These are phyloP conservation scores for Lycodopsis pacificus DNA, from an alignment of 2,797 vertebrate species.

Conservation along the genomic window DNA sequence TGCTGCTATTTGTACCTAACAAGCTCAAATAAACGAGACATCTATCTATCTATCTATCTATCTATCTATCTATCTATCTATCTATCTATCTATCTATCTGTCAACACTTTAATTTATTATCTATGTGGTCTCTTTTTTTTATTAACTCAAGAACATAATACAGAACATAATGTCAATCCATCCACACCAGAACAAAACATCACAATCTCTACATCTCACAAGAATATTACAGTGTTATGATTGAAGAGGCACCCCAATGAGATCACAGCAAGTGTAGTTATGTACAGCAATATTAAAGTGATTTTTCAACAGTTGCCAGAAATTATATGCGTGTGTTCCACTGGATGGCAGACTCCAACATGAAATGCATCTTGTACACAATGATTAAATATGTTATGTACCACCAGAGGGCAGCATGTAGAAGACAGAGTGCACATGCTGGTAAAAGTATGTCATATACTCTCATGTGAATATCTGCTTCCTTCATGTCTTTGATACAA, in stretches of 20 bases:
- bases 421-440: constrained; percentile 22
- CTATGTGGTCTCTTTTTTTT: no score
- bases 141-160: background rate
- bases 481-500: constrained; percentile 33
- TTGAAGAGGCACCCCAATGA: background rate
- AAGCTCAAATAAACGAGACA: background rate
- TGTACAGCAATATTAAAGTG: background rate
- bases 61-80: no score
- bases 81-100: no score
- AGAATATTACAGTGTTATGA: no score
- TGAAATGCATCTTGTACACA: background rate
- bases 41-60: no score
- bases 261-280: background rate
- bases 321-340: background rate
- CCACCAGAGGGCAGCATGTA: constrained; percentile 30
- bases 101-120: no score
- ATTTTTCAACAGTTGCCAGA: constrained; percentile 8
- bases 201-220: background rate
- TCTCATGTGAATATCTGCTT: constrained; percentile 18
- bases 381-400: background rate
- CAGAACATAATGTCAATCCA: background rate
- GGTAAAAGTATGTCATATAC: background rate
- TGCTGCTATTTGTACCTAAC: background rate
- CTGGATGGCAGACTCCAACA: constrained; percentile 52
- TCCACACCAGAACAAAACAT: background rate